Evolutionary conservation across 2,797 vertebrate genomes (phyloP), one percentile per base, ranked within the genome.

Genomic region (Pipistrellus pygmaeus): DNA sequence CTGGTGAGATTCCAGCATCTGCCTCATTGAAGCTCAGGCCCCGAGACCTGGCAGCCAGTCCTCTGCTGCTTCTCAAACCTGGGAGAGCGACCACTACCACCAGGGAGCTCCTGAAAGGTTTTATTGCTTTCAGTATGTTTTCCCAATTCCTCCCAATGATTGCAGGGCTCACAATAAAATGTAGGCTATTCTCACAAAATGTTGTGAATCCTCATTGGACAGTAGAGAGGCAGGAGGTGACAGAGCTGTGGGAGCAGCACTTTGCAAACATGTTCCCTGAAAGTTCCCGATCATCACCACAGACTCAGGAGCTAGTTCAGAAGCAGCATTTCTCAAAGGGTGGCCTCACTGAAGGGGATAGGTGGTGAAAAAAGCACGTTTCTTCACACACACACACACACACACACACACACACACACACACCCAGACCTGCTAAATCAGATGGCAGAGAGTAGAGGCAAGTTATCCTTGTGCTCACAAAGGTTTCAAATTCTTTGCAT

Each of bases 221-320:
- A 69, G 2, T 6, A 77, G 38, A 86, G 13, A 57, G 30, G 8
- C 14, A 2, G 6, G 11, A 25, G 15, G 41, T 12, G 20, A 64
- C 10, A 30, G 41, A 38, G 20, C 0, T 46, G 3, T 48, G 17
- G 51, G 41, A 51, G 11, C 17, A 62, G 8, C 9, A 7, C 62
- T 84, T 95, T 60, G 15, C 35, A 18, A 64, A 85, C 9, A n/a
- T 38, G 13, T 62, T 12, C 20, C 13, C 3, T 51, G 81, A 32
- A 64, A 38, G 4, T 73, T 57, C 25, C 12, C 35, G 20, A 69
- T 44, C 13, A 23, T 64, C 35, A 25, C 64, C 21, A 1, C 82
- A 87, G 23, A 68, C 48, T 76, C 38, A 57, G 55, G 35, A 69
- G 85, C 72, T 23, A 35, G 25, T 55, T 62, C 68, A 73, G 77